Percentiles rank a stretch among this genome's conserved stretches.
These are phyloP conservation scores for Puma concolor DNA, from an alignment of 2,113 vertebrate genomes.

Conservation along the genomic window DNA sequence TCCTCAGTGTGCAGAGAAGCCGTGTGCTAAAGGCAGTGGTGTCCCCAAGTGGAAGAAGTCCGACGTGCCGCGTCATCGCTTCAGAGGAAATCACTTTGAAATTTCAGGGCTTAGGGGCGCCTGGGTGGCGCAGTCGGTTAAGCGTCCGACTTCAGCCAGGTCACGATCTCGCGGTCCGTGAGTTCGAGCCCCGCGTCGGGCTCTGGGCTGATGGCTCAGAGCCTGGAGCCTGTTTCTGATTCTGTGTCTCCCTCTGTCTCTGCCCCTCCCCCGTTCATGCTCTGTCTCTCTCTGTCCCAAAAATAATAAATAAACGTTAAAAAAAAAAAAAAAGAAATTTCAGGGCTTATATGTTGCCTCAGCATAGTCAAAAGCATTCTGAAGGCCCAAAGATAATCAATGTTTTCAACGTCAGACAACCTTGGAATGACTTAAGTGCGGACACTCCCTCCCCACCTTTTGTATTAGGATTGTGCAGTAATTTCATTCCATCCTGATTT, in stretches of 20 bases:
- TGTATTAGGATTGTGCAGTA: not conserved
- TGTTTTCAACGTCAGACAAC: not conserved
- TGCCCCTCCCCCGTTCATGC: too few relatives aligned
- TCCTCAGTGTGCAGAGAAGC: too few relatives aligned
- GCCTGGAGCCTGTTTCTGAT: too few relatives aligned
- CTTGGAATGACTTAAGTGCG: not conserved
- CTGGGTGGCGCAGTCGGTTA: too few relatives aligned
- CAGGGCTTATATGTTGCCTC: not conserved
- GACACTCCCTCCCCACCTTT: not conserved
- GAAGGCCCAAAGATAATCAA: not conserved
- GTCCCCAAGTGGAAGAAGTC: not conserved
- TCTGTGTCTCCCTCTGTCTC: too few relatives aligned
- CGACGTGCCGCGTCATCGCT: not conserved
- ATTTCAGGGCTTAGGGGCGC: not conserved
- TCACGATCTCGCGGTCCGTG: too few relatives aligned
- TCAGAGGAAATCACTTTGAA: not conserved
- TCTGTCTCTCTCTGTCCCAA: too few relatives aligned
- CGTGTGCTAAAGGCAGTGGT: not conserved
- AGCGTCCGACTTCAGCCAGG: too few relatives aligned
- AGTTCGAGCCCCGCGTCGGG: too few relatives aligned
- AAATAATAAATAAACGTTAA: too few relatives aligned
- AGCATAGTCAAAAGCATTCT: not conserved
- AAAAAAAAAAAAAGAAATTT: too few relatives aligned
- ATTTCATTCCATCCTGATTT: not conserved
- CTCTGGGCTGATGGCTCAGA: too few relatives aligned